Evolutionary conservation across 92 coral and sea anemone species (phyloP), one percentile per base, ranked within the genome.

Genomic region (Heteractis magnifica): DNA sequence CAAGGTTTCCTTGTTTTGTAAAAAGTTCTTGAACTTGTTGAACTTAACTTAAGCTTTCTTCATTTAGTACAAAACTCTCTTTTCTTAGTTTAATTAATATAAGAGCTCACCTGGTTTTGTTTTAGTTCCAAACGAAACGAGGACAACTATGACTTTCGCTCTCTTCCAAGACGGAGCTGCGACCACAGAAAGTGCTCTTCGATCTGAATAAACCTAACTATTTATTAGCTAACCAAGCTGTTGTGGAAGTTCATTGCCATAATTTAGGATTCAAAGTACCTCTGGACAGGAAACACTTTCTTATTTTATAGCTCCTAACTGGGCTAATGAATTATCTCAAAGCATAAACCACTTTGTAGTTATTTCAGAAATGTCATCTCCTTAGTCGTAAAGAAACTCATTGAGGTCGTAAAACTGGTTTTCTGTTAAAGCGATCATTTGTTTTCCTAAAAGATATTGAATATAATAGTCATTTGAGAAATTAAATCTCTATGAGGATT

Each of bases 181-280:
- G 49, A 5, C 73, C 49, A 68, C 44, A 68, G 8, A n/a, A 26
- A 68, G 73, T 68, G 73, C 23, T 68, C 10, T 26, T 20, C 44
- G 10, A 21, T 48, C 73, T 23, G 23, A 23, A 68, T 34, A 68
- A n/a, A n/a, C 48, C 49, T 68, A 68, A 68, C 73, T 68, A 68
- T 68, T 68, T 68, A 68, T 68, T 68, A 26, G 48, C 26, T 20
- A 68, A 68, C 49, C 48, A 68, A 68, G 73, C 73, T 26, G 48
- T 68, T 23, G 73, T 68, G 49, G 49, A 68, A 8, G 49, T 68
- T 68, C 23, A 68, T 68, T 68, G 73, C 73, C 8, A 26, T 68
- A 8, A 68, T 68, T 68, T 68, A 68, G 73, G 49, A 68, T 68
- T 68, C 49, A 68, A 68, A 68, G 48, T 68, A 68, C 41, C 9